Evolutionary conservation across 2,888 invertebrate genomes (phyloP).

Genomic region (Oxytorus armatus): DNA sequence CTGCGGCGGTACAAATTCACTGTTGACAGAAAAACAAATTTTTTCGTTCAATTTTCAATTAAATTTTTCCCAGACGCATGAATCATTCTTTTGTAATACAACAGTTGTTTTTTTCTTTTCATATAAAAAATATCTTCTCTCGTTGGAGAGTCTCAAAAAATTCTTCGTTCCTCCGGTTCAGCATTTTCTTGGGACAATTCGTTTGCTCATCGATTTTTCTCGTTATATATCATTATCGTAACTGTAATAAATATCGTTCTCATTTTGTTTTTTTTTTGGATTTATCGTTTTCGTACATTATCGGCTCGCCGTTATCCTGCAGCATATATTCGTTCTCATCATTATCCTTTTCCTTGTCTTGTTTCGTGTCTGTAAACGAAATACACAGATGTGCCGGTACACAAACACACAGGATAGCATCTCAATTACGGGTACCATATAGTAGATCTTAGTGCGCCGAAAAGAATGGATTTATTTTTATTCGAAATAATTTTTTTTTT

Average conservation of each 20-base stretch:
- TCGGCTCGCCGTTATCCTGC: slow-evolving; percentile 79
- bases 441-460: slow-evolving; percentile 3
- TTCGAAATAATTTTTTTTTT: too few relatives aligned
- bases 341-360: slow-evolving; percentile 83
- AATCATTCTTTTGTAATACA: slow-evolving; percentile 17
- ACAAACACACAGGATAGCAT: slow-evolving; percentile 53
- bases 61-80: slow-evolving; percentile 9
- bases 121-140: neutral
- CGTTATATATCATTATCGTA: slow-evolving; percentile 29
- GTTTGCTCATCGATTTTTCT: neutral
- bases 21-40: slow-evolving; percentile 77
- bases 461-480: slow-evolving; percentile 2
- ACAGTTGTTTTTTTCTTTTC: neutral
- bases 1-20: slow-evolving; percentile 82
- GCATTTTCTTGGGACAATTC: neutral
- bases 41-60: slow-evolving; percentile 60
- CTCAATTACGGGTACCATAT: slow-evolving; percentile 1
- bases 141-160: neutral
- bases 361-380: slow-evolving; percentile 81
- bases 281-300: slow-evolving; percentile 78
- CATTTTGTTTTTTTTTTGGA: slow-evolving; percentile 36
- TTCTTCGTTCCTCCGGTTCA: slow-evolving; percentile 11
- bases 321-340: slow-evolving; percentile 81
- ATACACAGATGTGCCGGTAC: slow-evolving; percentile 70
- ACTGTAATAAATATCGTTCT: slow-evolving; percentile 61